Percentiles rank a stretch among this genome's conserved stretches.
These are phyloP conservation scores for Tachuris rubrigastra DNA, from an alignment of 2,113 vertebrate genomes.

Conservation along the genomic window DNA sequence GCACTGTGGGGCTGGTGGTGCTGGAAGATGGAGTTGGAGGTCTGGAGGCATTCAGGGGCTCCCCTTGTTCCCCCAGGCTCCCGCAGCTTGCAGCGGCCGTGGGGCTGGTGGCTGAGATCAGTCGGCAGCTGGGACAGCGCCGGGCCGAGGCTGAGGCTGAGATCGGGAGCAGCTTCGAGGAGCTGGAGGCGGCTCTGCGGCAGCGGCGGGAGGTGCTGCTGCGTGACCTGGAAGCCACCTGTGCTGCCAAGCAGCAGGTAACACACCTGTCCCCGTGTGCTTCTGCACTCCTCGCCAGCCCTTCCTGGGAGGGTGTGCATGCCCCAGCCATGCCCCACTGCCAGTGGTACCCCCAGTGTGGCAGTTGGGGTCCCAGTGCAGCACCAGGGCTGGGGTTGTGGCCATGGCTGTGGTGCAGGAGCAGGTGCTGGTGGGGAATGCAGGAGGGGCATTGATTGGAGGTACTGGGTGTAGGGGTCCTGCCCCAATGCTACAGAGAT, in stretches of 20 bases:
- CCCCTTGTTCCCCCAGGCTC: slow-evolving; percentile 67
- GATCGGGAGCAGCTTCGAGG: slow-evolving; percentile 88
- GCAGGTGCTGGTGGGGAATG: neutral
- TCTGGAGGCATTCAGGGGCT: neutral
- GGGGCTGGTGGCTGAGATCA: slow-evolving; percentile 89
- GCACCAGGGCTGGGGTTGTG: neutral
- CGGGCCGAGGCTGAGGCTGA: slow-evolving; percentile 85
- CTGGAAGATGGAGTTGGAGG: slow-evolving; percentile 55
- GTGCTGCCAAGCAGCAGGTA: slow-evolving; percentile 89
- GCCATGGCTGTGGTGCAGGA: neutral
- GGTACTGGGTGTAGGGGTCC: neutral
- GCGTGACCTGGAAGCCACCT: slow-evolving; percentile 84
- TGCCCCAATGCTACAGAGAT: accelerated
- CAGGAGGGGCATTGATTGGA: neutral
- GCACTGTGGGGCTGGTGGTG: neutral
- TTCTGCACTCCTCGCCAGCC: neutral
- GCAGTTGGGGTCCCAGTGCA: neutral
- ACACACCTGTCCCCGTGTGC: neutral
- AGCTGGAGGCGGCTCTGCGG: slow-evolving; percentile 85
- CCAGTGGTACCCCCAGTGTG: accelerated
- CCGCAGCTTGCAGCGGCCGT: slow-evolving; percentile 89
- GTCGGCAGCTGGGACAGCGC: slow-evolving; percentile 86
- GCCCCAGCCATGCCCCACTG: neutral
- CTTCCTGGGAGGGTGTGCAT: neutral
- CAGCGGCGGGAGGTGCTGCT: slow-evolving; percentile 88